Evolutionary conservation across 2,888 invertebrate species (phyloP).

Genomic region (Himalopsyche anomala): DNA sequence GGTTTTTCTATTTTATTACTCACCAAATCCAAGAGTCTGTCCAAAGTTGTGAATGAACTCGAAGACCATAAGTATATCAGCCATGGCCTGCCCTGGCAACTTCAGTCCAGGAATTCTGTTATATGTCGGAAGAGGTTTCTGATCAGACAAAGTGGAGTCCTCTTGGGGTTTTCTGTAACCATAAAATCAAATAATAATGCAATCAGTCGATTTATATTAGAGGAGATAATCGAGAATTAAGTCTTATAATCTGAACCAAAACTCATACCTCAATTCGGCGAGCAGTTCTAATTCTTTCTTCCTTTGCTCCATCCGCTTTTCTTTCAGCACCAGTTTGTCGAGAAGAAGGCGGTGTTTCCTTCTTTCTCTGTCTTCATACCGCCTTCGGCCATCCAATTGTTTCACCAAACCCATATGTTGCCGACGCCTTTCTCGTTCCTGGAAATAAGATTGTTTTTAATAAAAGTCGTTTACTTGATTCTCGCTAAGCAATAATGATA

Average conservation of each 20-base stretch:
- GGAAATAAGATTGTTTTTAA: constrained; percentile 54
- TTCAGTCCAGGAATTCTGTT: constrained; percentile 88
- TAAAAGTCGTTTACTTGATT: too few species aligned
- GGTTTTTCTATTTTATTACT: constrained; percentile 68
- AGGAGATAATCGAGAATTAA: neutral
- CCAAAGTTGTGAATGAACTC: constrained; percentile 98
- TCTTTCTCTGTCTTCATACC: constrained; percentile 90
- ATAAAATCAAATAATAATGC: neutral
- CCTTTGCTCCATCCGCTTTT: constrained; percentile 87
- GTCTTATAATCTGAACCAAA: neutral
- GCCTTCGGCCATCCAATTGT: constrained; percentile 89
- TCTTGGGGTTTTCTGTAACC: constrained; percentile 88
- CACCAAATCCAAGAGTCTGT: constrained; percentile 94
- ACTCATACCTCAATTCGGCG: constrained; percentile 77
- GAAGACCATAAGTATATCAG: constrained; percentile 95
- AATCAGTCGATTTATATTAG: neutral
- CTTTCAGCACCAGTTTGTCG: constrained; percentile 90
- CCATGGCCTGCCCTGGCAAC: constrained; percentile 92
- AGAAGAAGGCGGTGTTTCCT: constrained; percentile 86
- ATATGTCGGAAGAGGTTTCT: constrained; percentile 83
- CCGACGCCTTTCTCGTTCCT: constrained; percentile 92
- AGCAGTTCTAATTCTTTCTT: constrained; percentile 83
- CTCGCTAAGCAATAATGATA: too few species aligned
- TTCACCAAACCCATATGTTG: constrained; percentile 94
- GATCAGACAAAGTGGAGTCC: constrained; percentile 90